Conservation (phyloP, 1,140 invertebrate species). For the Ylistrum balloti region DNA sequence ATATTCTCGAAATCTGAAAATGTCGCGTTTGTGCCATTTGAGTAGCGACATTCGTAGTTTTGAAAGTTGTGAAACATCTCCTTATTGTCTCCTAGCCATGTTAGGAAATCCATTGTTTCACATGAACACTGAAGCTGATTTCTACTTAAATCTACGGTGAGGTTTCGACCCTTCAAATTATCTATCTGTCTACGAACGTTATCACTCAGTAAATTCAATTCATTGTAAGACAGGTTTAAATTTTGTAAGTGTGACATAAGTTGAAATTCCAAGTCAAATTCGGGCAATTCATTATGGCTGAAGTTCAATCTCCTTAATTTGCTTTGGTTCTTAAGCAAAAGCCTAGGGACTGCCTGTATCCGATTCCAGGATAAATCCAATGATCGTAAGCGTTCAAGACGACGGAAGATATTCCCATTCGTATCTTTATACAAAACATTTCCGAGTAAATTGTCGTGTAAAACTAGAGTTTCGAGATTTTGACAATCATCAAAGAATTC, state of each 20-base stretch:
- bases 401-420: conserved; percentile 21
- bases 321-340: conserved; percentile 48
- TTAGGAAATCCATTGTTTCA: conserved; percentile 59
- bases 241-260: conserved; percentile 51
- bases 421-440: background rate
- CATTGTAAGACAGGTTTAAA: conserved; percentile 60
- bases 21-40: conserved; percentile 41
- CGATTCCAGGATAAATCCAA: conserved; percentile 64
- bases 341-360: conserved; percentile 43
- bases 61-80: conserved; percentile 20
- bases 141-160: conserved; percentile 53
- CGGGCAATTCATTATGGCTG: conserved; percentile 52
- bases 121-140: conserved; percentile 64
- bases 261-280: conserved; percentile 52
- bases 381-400: conserved; percentile 40
- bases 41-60: conserved; percentile 53
- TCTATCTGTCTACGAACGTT: conserved; percentile 34
- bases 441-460: conserved; percentile 51
- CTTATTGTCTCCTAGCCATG: conserved; percentile 58
- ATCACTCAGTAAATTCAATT: background rate
- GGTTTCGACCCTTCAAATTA: background rate
- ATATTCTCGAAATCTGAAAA: conserved; percentile 46
- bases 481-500: conserved; percentile 56
- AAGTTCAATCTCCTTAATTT: conserved; percentile 54
- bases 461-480: conserved; percentile 25